Conservation (phyloP, 2,797 vertebrate species). For the Hafferia zeledoni region DNA sequence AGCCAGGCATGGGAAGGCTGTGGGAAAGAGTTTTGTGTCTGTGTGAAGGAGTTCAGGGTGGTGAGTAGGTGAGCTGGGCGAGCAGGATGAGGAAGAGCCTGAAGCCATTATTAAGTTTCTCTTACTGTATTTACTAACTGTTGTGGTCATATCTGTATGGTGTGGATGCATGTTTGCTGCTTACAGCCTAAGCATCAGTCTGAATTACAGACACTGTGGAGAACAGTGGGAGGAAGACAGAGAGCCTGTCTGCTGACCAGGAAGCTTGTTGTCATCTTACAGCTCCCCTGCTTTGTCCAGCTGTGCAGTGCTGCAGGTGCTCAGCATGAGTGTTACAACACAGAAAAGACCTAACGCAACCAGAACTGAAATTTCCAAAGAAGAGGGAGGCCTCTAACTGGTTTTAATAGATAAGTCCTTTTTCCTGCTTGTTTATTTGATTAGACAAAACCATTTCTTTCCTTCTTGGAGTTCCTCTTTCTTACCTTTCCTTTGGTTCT, state of each 20-base stretch:
- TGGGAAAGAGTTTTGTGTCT: background rate
- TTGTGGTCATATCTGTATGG: background rate
- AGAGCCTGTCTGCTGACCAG: constrained; percentile 3
- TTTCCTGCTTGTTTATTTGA: background rate
- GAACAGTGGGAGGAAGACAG: background rate
- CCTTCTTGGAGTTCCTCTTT: background rate
- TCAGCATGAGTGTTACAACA: background rate
- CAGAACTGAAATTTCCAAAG: background rate
- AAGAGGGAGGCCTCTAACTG: background rate
- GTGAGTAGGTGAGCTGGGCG: background rate
- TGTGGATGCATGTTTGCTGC: background rate
- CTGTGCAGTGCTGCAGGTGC: constrained; percentile 9
- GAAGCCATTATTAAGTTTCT: background rate
- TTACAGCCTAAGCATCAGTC: background rate
- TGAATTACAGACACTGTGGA: background rate
- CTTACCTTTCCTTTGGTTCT: background rate
- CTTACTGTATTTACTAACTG: background rate
- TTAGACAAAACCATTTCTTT: background rate
- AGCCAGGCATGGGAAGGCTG: background rate
- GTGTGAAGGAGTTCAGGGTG: background rate
- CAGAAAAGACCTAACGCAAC: background rate
- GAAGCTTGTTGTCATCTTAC: constrained; percentile 5
- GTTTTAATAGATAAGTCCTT: background rate
- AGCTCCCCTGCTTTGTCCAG: background rate
- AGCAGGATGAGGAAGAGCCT: background rate